These are phyloP conservation scores for Acropora yongei DNA, from an alignment of 64 coral and sea anemone species.

Conservation along the genomic window DNA sequence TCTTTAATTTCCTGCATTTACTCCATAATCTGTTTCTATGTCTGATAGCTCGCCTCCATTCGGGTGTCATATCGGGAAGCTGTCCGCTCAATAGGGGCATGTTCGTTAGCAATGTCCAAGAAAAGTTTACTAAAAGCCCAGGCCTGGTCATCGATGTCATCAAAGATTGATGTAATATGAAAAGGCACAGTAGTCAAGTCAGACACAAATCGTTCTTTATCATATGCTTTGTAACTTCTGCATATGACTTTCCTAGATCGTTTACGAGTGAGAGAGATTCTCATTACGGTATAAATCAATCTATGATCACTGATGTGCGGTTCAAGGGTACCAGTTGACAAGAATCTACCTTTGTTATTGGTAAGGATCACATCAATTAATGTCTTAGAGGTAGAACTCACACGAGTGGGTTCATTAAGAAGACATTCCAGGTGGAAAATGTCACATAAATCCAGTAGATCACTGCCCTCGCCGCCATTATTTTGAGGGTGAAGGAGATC, in stretches of 20 bases:
- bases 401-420: slow-evolving; percentile 34
- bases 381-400: neutral
- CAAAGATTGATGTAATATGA: slow-evolving; percentile 44
- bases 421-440: slow-evolving; percentile 21
- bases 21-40: slow-evolving; percentile 9
- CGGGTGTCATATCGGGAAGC: slow-evolving; percentile 31
- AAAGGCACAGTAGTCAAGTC: slow-evolving; percentile 37
- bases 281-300: slow-evolving; percentile 40
- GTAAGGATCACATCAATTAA: slow-evolving; percentile 16
- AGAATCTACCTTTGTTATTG: slow-evolving; percentile 31
- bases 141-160: slow-evolving; percentile 24
- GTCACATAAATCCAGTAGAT: slow-evolving; percentile 59
- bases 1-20: neutral
- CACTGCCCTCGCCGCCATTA: slow-evolving; percentile 48
- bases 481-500: slow-evolving; percentile 45
- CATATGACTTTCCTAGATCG: slow-evolving; percentile 50
- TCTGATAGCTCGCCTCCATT: slow-evolving; percentile 4
- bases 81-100: slow-evolving; percentile 46
- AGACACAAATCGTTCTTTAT: slow-evolving; percentile 13
- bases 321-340: slow-evolving; percentile 43
- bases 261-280: slow-evolving; percentile 2
- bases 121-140: slow-evolving; percentile 49
- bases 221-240: slow-evolving; percentile 34
- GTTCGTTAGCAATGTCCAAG: slow-evolving; percentile 19
- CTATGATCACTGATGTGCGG: slow-evolving; percentile 36